These are phyloP conservation scores for Nipponacmea schrenckii DNA, from an alignment of 2,888 invertebrate species.

Conservation along the genomic window DNA sequence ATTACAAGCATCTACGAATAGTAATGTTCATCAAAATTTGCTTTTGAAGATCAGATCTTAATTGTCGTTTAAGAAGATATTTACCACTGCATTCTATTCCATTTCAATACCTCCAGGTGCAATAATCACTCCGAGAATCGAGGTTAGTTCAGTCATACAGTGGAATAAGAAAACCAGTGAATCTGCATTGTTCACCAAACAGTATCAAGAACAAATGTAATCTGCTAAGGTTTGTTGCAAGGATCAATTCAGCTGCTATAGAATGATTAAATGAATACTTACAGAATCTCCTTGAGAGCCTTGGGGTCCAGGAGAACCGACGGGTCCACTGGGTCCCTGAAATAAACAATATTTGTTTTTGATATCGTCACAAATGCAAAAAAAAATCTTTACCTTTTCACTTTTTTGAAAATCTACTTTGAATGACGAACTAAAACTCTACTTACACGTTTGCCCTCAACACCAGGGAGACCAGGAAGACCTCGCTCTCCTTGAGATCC, in stretches of 20 bases:
- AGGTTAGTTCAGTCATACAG: too few species aligned
- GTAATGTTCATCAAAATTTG: too few species aligned
- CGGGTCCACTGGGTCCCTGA: slow-evolving; percentile 51
- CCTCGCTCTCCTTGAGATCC: slow-evolving; percentile 56
- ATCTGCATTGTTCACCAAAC: too few species aligned
- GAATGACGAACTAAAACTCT: not conserved
- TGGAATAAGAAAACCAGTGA: not conserved
- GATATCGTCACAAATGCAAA: not conserved
- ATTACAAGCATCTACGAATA: too few species aligned
- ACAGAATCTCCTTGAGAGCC: slow-evolving; percentile 47
- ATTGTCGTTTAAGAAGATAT: too few species aligned
- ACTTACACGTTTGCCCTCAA: slow-evolving; percentile 55
- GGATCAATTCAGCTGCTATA: too few species aligned
- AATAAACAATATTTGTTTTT: slow-evolving; percentile 7
- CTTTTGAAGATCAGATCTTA: too few species aligned
- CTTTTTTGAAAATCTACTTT: not conserved
- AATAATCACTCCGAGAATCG: too few species aligned
- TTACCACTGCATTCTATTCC: too few species aligned
- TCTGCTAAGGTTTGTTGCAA: too few species aligned
- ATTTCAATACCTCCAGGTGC: too few species aligned
- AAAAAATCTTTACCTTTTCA: not conserved
- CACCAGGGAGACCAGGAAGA: slow-evolving; percentile 50
- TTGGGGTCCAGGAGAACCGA: slow-evolving; percentile 48
- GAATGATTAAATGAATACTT: slow-evolving; percentile 14
- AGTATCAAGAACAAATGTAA: too few species aligned